These are phyloP conservation scores for Hydrozoanthus tunicans DNA, from an alignment of 64 coral and sea anemone species.

Conservation along the genomic window DNA sequence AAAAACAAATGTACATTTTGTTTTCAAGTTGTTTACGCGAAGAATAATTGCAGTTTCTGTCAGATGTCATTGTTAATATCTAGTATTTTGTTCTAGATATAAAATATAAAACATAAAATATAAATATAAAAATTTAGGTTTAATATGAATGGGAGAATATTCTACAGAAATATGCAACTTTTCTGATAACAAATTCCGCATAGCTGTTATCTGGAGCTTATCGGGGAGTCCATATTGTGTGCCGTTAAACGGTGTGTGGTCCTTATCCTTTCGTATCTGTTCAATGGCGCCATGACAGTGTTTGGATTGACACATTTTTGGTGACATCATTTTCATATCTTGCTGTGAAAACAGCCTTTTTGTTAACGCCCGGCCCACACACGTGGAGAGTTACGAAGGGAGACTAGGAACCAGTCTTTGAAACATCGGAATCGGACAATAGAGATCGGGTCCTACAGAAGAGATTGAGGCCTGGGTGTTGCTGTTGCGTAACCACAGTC, in stretches of 20 bases:
- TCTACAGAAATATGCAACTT: background rate
- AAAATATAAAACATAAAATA: too few species aligned
- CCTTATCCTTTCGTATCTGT: slow-evolving; percentile 12
- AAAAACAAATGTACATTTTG: background rate
- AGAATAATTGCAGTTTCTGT: too few species aligned
- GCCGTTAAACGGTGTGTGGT: slow-evolving; percentile 36
- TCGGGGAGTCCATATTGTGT: slow-evolving; percentile 16
- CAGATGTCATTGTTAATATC: too few species aligned
- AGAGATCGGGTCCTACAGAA: too few species aligned
- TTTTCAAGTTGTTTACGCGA: background rate
- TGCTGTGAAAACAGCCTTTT: slow-evolving; percentile 23
- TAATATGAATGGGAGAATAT: background rate
- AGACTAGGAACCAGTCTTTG: too few species aligned
- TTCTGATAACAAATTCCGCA: slow-evolving; percentile 11
- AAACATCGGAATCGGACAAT: too few species aligned
- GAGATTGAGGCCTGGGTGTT: too few species aligned
- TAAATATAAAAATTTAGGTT: background rate
- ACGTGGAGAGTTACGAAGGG: slow-evolving; percentile 1
- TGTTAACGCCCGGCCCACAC: slow-evolving; percentile 50
- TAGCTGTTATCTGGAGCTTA: slow-evolving; percentile 40
- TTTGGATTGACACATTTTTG: slow-evolving; percentile 37
- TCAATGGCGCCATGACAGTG: slow-evolving; percentile 29
- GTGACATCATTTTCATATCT: slow-evolving; percentile 28
- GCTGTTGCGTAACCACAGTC: too few species aligned
- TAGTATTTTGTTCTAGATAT: too few species aligned